Evolutionary conservation across 2,888 invertebrate genomes (phyloP).

Genomic region (Brachynemurus nebulosus): DNA sequence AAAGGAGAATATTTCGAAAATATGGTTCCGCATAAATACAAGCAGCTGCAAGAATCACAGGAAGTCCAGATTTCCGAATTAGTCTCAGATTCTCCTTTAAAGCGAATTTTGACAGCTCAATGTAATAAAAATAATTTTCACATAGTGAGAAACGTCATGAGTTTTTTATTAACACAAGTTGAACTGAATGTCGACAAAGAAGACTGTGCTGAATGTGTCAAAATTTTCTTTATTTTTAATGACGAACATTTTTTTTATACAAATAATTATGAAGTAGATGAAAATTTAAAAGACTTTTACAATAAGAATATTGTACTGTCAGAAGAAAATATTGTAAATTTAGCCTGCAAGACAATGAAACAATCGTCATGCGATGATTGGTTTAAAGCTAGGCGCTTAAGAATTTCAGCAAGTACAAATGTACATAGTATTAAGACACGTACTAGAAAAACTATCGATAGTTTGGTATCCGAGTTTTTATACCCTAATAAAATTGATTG

Average conservation of each 20-base stretch:
- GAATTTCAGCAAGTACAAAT: no score
- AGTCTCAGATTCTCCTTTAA: slow-evolving; percentile 3
- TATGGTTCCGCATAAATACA: slow-evolving; percentile 12
- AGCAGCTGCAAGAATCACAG: neutral
- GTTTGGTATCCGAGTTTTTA: no score
- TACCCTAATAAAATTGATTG: no score
- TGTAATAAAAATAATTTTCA: slow-evolving; percentile 9
- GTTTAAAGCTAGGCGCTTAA: no score
- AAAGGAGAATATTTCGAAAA: slow-evolving; percentile 15
- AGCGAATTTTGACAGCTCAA: slow-evolving; percentile 1
- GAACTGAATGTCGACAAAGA: slow-evolving; percentile 6
- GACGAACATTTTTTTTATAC: slow-evolving; percentile 2
- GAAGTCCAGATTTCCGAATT: slow-evolving; percentile 4
- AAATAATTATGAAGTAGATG: slow-evolving; percentile 4
- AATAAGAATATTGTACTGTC: no score
- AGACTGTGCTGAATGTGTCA: slow-evolving; percentile 6
- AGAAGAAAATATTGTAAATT: no score
- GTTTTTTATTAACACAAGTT: slow-evolving; percentile 2
- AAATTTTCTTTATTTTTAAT: slow-evolving; percentile 6
- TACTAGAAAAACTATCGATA: no score
- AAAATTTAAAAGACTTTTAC: neutral
- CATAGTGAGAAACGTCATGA: slow-evolving; percentile 10
- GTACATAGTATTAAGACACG: no score
- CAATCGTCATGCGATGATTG: no score
- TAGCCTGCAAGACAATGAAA: no score